Evolutionary conservation across 1,140 invertebrate species (phyloP), one percentile per base, ranked within the genome.

Genomic region (Maniola jurtina): DNA sequence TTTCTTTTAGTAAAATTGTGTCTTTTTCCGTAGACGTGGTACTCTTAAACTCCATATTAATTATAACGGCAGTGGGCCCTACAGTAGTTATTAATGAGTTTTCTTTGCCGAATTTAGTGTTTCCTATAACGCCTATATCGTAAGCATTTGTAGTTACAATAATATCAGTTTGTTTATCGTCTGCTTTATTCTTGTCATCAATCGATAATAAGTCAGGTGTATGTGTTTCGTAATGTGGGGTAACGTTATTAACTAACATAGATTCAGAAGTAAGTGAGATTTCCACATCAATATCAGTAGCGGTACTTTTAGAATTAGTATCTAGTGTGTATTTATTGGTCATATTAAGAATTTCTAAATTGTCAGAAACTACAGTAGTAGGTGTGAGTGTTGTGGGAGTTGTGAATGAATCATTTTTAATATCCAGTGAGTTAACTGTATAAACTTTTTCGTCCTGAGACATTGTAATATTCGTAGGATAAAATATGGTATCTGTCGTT

Each of bases 171-270:
- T 52, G 0, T 16, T 52, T 5, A 52, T 11, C 15, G 8, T 52
- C 6, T 16, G 48, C 10, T 52, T 25, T 52, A 52, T 25, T 52
- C 7, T 16, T 13, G 42, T 1, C 13, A 13, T 11, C 13, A 11
- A 45, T 45, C 13, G 42, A 11, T n/a, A 5, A 45, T 13, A 11
- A 45, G 5, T 9, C 13, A 45, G 48, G 6, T 16, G 8, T 11
- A 38, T 35, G 4, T 52, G n/a, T 25, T 52, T 61, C 60, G 15
- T 61, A 52, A 38, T 36, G 33, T 36, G 47, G 11, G 11, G 48
- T 52, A 15, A 36, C 15, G 52, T 52, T 14, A 61, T 50, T 16
- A n/a, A 0, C 38, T 61, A 38, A 16, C 10, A 11, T 52, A 52
- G 58, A 48, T 47, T 52, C 47, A 38, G 16, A 7, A 8, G 45